These are phyloP conservation scores for Neosilurus hyrtlii DNA, from an alignment of 2,797 vertebrate genomes.

Conservation along the genomic window DNA sequence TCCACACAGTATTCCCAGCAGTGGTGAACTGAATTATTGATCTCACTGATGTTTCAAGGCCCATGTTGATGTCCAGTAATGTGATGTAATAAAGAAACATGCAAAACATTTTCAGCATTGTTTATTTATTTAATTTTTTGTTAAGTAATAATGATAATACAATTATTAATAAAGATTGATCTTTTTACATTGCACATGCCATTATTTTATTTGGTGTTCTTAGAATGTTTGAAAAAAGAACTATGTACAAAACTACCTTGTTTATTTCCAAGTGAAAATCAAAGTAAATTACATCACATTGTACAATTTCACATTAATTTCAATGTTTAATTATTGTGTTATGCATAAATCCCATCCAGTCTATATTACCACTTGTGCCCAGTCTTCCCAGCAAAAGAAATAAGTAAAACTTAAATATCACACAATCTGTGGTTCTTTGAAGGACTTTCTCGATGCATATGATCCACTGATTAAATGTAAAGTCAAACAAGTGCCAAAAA, in stretches of 20 bases:
- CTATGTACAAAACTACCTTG: background rate
- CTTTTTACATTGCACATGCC: background rate
- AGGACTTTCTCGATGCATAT: conserved; percentile 10
- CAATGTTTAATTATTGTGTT: conserved; percentile 22
- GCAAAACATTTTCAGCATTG: background rate
- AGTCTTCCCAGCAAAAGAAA: background rate
- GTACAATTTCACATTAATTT: conserved; percentile 13
- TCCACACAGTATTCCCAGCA: conserved; percentile 61
- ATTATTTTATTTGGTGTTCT: background rate
- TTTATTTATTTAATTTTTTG: background rate
- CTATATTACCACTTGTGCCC: background rate
- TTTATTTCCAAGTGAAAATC: background rate
- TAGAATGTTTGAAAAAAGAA: conserved; percentile 6
- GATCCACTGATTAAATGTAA: background rate
- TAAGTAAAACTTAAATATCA: background rate
- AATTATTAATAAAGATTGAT: background rate
- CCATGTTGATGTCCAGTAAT: background rate
- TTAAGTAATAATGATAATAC: background rate
- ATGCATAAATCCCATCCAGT: background rate
- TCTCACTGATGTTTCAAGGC: conserved; percentile 12
- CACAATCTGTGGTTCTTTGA: background rate
- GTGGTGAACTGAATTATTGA: conserved; percentile 52
- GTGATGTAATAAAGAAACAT: background rate
- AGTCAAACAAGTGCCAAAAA: background rate
- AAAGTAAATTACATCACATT: background rate